These are phyloP conservation scores for Hydrocynus forskahlii DNA, from an alignment of 2,797 vertebrate genomes.

Conservation along the genomic window DNA sequence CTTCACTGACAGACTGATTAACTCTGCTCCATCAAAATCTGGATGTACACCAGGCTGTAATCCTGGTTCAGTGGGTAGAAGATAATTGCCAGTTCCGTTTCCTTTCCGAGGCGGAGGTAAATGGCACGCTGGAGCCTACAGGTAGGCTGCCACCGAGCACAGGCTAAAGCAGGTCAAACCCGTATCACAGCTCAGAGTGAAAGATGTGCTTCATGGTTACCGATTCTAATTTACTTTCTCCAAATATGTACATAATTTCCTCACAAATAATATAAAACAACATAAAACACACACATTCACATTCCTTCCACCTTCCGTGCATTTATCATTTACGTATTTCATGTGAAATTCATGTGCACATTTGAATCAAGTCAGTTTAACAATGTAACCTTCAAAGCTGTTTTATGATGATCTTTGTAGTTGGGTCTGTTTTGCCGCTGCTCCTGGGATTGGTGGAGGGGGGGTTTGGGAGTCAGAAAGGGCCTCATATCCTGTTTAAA, in stretches of 20 bases:
- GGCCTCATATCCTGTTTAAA: conserved; percentile 2
- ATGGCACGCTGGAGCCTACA: not conserved
- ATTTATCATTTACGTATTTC: not conserved
- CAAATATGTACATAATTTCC: too few relatives aligned
- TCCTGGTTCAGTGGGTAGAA: not conserved
- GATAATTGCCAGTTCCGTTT: conserved; percentile 3
- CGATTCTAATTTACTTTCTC: too few relatives aligned
- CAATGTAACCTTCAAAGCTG: too few relatives aligned
- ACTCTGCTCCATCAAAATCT: not conserved
- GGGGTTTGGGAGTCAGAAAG: too few relatives aligned
- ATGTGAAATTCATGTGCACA: not conserved
- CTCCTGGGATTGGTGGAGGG: too few relatives aligned
- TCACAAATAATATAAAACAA: too few relatives aligned
- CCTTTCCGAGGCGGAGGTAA: not conserved
- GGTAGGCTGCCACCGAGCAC: not conserved
- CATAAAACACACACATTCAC: too few relatives aligned
- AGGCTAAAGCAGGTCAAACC: not conserved
- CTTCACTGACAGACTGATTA: not conserved
- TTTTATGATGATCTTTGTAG: too few relatives aligned
- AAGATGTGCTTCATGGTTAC: not conserved
- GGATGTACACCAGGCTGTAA: not conserved
- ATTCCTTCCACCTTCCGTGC: not conserved
- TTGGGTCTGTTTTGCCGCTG: too few relatives aligned
- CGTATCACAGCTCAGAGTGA: not conserved
- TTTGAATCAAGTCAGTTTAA: not conserved